These are phyloP conservation scores for Microcebus murinus DNA, from an alignment of 2,113 vertebrate species.

Conservation along the genomic window DNA sequence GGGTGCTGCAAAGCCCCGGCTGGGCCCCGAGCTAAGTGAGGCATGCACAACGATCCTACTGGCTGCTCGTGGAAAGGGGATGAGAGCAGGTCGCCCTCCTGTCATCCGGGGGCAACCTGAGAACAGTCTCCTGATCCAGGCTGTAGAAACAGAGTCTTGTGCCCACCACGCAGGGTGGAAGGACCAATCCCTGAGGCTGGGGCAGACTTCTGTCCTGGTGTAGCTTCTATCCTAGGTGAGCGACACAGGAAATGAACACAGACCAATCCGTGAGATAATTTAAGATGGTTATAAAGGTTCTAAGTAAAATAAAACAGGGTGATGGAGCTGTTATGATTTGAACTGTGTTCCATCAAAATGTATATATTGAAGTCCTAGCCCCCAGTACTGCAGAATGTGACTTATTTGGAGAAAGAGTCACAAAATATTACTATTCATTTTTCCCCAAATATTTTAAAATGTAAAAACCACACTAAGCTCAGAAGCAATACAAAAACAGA, in stretches of 20 bases:
- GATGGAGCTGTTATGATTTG: not conserved
- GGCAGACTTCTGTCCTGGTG: accelerated
- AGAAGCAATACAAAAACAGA: not conserved
- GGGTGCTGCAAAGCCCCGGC: not conserved
- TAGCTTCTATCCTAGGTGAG: not conserved
- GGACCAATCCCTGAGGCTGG: not conserved
- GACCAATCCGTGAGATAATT: not conserved
- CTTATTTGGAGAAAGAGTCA: not conserved
- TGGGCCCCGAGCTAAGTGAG: not conserved
- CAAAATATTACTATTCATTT: not conserved
- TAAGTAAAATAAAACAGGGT: not conserved
- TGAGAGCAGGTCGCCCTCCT: not conserved
- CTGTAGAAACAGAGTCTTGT: not conserved
- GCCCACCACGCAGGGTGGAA: not conserved
- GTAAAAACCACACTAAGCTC: not conserved
- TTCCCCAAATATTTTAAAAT: not conserved
- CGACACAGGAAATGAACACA: not conserved
- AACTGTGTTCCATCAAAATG: not conserved
- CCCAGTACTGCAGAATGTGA: too few species aligned
- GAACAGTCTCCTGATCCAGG: not conserved
- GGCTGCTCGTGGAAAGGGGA: not conserved
- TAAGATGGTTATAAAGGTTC: not conserved
- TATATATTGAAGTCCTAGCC: too few species aligned
- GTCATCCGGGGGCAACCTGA: not conserved
- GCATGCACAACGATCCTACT: not conserved